Percentiles rank a stretch among this genome's conserved stretches.
Evolutionary conservation across 2,113 vertebrate genomes (phyloP).

Genomic region (Anthoscopus minutus): DNA sequence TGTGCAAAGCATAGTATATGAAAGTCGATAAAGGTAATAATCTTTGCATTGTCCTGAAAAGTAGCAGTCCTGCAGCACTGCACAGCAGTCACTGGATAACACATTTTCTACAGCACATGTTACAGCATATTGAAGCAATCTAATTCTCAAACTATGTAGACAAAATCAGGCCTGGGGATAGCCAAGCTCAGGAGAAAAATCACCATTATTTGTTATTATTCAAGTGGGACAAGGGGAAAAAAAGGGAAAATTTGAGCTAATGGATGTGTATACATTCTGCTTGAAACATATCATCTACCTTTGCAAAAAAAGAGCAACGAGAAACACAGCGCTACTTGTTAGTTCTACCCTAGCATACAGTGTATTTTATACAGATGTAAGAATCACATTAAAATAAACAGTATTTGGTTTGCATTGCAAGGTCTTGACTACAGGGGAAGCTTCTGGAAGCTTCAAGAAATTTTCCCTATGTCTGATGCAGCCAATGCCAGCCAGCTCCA

Average conservation of each 20-base stretch:
- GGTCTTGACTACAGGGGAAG: not conserved
- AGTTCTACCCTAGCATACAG: not conserved
- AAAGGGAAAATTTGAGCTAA: not conserved
- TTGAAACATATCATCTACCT: not conserved
- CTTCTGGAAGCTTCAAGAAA: not conserved
- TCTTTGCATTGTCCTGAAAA: not conserved
- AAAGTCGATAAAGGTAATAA: not conserved
- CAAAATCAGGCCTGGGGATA: not conserved
- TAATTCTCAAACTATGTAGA: not conserved
- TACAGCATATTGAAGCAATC: constrained; percentile 16
- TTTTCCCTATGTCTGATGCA: rapidly evolving
- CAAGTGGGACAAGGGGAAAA: not conserved
- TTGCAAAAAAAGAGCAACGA: not conserved
- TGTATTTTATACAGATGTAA: not conserved
- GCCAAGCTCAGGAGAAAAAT: not conserved
- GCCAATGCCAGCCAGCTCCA: not conserved
- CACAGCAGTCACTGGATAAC: not conserved
- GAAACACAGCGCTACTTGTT: not conserved
- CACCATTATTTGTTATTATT: not conserved
- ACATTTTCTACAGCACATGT: not conserved
- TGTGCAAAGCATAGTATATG: not conserved
- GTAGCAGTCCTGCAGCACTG: not conserved
- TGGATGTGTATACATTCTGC: not conserved
- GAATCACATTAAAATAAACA: not conserved
- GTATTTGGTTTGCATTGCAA: not conserved